Evolutionary conservation across 2,113 vertebrate genomes (phyloP), one percentile per base, ranked within the genome.

Genomic region (Calidris pugnax): DNA sequence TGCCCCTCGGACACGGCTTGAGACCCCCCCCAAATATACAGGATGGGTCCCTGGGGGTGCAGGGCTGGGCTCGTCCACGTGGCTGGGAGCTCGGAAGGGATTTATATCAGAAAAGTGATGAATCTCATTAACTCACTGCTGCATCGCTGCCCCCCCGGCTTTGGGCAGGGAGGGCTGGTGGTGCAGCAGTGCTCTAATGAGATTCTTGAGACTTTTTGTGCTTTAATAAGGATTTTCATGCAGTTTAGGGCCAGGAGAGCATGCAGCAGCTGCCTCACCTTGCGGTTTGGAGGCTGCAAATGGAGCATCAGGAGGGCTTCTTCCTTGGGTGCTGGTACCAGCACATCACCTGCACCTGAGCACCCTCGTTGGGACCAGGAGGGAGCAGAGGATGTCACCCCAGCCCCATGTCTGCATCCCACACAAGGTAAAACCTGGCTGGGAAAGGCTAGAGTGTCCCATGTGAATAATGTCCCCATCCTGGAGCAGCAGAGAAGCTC

Each of bases 391-490:
- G 26, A 26, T 43, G 62, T 21, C 10, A 14, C 16, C 81, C 48
- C 47, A 32, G 47, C 15, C 47, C 3, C 2, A 24, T 14, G 76
- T 2, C 47, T 9, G 66, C 45, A 57, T 50, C 55, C 35, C 37
- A 24, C 37, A 16, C 16, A 5, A 0, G 7, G 82, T 32, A 53
- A 19, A 6, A 19, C 1, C 9, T 2, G 14, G 6, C 56, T 30
- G 37, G 81, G 47, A 20, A 24, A 35, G 33, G 60, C 43, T n/a
- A 3, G 24, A 2, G 7, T 13, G n/a, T 7, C 33, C 59, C 59
- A 7, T 0, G 20, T 2, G 8, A 7, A 14, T 9, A 4, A 28
- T 1, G 12, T 5, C 53, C 63, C 26, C 17, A 9, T 17, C 32
- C 37, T 2, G 9, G 63, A 35, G 53, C 35, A 35, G 53, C 51